Conservation (phyloP, 2,113 vertebrate genomes). For the Monopterus albus region DNA sequence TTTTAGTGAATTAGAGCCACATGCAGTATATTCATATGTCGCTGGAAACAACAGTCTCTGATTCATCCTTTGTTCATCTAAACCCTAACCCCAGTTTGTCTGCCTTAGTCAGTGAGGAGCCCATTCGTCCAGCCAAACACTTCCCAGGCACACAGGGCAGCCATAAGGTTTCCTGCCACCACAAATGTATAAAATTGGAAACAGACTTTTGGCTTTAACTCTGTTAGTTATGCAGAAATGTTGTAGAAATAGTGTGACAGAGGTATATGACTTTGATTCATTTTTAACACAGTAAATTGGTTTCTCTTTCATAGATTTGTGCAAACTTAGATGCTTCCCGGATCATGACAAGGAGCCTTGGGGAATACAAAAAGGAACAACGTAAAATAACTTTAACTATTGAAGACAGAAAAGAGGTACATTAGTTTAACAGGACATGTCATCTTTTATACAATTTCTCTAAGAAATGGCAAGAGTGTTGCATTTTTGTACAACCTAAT, state of each 20-base stretch:
- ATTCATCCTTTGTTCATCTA: neutral
- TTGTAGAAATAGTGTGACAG: neutral
- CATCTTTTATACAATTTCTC: neutral
- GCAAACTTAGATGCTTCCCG: slow-evolving; percentile 92
- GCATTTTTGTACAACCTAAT: neutral
- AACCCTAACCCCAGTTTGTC: slow-evolving; percentile 13
- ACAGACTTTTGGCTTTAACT: slow-evolving; percentile 18
- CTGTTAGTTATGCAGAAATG: neutral
- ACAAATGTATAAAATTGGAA: slow-evolving; percentile 22
- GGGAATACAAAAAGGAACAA: slow-evolving; percentile 83
- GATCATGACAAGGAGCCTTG: slow-evolving; percentile 88
- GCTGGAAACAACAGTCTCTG: neutral
- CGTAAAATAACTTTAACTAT: slow-evolving; percentile 84
- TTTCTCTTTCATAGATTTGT: slow-evolving; percentile 86
- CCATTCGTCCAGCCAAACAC: slow-evolving; percentile 39
- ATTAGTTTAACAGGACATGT: neutral
- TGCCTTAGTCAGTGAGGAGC: slow-evolving; percentile 2
- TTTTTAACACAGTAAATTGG: slow-evolving; percentile 2
- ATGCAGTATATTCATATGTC: neutral
- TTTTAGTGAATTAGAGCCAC: too few relatives aligned
- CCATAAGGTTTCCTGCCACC: slow-evolving; percentile 46
- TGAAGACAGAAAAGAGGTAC: slow-evolving; percentile 86
- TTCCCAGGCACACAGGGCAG: slow-evolving; percentile 13
- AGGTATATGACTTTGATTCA: neutral
- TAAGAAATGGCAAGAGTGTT: neutral